Percentiles rank a stretch among this genome's conserved stretches.
These are phyloP conservation scores for Phenganax marumi DNA, from an alignment of 92 coral and sea anemone genomes.

Conservation along the genomic window DNA sequence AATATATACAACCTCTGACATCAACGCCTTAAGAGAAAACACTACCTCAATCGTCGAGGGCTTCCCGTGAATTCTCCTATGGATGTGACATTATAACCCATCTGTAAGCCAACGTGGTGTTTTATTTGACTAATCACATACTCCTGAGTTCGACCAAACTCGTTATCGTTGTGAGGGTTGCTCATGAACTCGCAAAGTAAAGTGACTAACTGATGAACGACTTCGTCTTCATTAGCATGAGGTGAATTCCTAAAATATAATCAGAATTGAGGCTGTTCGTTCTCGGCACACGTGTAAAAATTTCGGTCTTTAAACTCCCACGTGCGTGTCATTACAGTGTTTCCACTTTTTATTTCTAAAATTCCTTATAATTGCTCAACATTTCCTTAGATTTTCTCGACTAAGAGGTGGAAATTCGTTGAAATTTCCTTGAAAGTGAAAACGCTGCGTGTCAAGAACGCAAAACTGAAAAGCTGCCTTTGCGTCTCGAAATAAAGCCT, in stretches of 20 bases:
- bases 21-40: not conserved
- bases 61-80: slow-evolving; percentile 96
- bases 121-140: slow-evolving; percentile 90
- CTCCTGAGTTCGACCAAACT: slow-evolving; percentile 83
- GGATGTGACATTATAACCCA: slow-evolving; percentile 90
- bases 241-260: slow-evolving; percentile 26
- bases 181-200: slow-evolving; percentile 93
- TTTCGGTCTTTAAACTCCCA: no score
- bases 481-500: no score
- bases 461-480: not conserved
- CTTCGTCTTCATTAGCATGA: slow-evolving; percentile 71
- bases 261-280: not conserved
- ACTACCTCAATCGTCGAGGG: slow-evolving; percentile 82
- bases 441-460: not conserved
- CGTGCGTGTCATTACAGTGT: not conserved
- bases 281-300: no score
- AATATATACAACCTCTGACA: no score
- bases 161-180: slow-evolving; percentile 79
- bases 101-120: slow-evolving; percentile 85
- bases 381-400: no score
- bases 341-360: no score
- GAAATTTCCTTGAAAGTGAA: not conserved
- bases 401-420: not conserved
- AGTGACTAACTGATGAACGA: slow-evolving; percentile 89
- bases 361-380: no score